Percentiles rank a stretch among this genome's conserved stretches.
phyloP scores from a whole-genome alignment of 2,113 vertebrate genomes.

The Andinoacara biseriatus region DNA sequence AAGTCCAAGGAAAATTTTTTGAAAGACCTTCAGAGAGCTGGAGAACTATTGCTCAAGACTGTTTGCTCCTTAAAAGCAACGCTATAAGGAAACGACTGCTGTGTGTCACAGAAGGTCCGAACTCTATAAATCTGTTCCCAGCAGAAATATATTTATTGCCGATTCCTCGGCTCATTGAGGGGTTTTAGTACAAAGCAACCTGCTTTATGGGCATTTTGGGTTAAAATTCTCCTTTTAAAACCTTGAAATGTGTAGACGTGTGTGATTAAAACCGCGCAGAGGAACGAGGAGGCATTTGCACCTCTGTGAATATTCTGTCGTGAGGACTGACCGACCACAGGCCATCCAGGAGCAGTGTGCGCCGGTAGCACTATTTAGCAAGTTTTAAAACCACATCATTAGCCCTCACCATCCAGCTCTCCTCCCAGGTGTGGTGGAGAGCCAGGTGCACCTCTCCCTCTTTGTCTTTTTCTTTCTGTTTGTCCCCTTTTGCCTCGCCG shows the following conservation, averaged over 20 bases:
- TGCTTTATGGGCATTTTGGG: background rate
- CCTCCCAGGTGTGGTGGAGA: slow-evolving; percentile 52
- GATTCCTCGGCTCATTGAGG: background rate
- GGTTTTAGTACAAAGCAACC: background rate
- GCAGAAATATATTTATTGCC: background rate
- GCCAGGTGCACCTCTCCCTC: slow-evolving; percentile 56
- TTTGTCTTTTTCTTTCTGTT: slow-evolving; percentile 2
- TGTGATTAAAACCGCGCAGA: background rate
- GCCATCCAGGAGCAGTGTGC: slow-evolving; percentile 3
- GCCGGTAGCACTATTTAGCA: slow-evolving; percentile 28
- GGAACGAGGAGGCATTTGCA: background rate
- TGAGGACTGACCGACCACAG: slow-evolving; percentile 18
- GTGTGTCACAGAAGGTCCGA: background rate
- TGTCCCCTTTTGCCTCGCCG: background rate
- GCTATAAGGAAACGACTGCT: background rate
- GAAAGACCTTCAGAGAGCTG: background rate
- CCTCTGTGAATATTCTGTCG: slow-evolving; percentile 23
- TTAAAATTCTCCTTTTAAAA: background rate
- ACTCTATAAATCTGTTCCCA: background rate
- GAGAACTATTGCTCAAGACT: background rate
- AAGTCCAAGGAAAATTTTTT: background rate
- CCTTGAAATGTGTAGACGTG: background rate
- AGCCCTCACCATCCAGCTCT: slow-evolving; percentile 12
- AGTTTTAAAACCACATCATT: slow-evolving; percentile 46
- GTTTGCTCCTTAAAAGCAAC: background rate